Evolutionary conservation across 2,888 invertebrate species (phyloP), one percentile per base, ranked within the genome.

Genomic region (Pristionchus exspectatus): DNA sequence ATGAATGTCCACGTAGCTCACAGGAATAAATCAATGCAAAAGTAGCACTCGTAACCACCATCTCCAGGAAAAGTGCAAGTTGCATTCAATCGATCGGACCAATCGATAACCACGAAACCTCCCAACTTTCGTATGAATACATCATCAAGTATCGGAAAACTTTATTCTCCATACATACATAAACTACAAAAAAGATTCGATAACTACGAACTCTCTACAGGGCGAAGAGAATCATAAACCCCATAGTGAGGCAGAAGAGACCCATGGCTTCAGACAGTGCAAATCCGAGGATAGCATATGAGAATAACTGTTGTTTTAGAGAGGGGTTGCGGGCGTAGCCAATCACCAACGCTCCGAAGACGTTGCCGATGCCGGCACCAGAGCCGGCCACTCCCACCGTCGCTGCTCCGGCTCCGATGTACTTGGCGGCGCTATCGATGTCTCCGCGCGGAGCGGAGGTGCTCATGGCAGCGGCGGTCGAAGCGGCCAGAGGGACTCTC

Each of bases 361-460:
- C 98, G 95, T 97, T 97, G 96, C 98, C 98, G 96, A 98, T 98
- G 96, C 98, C 98, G 85, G 93, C 92, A 92, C 96, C 96, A 91
- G 96, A 99, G 95, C 99, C 99, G 95, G 99, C 99, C 94, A 98
- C 99, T 96, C 99, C 99, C 94, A 99, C 99, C 96, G 99, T 99
- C 96, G 99, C 99, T 95, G 99, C 99, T 96, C 99, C 99, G 96
- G 99, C 98, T 96, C 99, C 99, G 96, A 99, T 99, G 96, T 98
- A 99, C 97, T 99, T 99, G 96, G 99, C 99, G 95, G 99, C 99
- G 93, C 98, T 98, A 96, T 99, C 99, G 96, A 99, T 99, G 96
- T 99, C 99, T 96, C 97, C 97, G 94, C 97, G 97, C 88, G 95
- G 93, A 89, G 95, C 95, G 92, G 95, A 93, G 91, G 94, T 94